Percentiles rank a stretch among this genome's conserved stretches.
phyloP scores from a whole-genome alignment of 2,113 vertebrate genomes.

The Pangasianodon hypophthalmus region DNA sequence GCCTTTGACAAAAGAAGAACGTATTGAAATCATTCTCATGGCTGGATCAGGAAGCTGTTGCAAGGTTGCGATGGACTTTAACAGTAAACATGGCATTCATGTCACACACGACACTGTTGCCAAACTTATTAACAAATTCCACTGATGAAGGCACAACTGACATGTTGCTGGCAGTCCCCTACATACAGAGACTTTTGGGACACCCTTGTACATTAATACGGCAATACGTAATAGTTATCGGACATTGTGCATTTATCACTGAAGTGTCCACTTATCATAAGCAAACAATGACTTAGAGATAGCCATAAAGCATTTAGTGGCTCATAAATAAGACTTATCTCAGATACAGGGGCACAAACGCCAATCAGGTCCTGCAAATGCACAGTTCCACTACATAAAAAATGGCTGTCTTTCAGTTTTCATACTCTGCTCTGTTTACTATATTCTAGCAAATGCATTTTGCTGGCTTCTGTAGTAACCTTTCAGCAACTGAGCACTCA shows the following conservation, averaged over 20 bases:
- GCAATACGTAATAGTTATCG: not conserved
- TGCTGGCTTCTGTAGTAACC: not conserved
- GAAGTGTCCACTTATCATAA: not conserved
- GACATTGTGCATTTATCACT: not conserved
- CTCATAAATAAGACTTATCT: slow-evolving; percentile 14
- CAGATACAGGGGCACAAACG: not conserved
- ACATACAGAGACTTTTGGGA: no score
- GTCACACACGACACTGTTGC: no score
- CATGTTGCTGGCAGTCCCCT: no score
- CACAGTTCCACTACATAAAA: not conserved
- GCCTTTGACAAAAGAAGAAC: no score
- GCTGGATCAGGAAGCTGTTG: no score
- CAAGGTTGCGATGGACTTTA: no score
- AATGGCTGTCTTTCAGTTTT: not conserved
- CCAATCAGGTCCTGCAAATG: not conserved
- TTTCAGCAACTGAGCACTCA: no score
- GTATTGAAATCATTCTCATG: no score
- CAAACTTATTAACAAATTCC: no score
- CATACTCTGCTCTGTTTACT: no score
- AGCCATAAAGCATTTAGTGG: not conserved
- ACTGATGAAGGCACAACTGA: no score
- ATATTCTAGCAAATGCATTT: not conserved
- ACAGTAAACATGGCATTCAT: no score
- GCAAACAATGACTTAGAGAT: not conserved
- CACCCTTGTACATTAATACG: not conserved